A percentile compares a stretch with the other conserved stretches of the same genome.
These are phyloP conservation scores for Oedothorax gibbosus DNA, from an alignment of 1,140 invertebrate genomes.

Conservation along the genomic window DNA sequence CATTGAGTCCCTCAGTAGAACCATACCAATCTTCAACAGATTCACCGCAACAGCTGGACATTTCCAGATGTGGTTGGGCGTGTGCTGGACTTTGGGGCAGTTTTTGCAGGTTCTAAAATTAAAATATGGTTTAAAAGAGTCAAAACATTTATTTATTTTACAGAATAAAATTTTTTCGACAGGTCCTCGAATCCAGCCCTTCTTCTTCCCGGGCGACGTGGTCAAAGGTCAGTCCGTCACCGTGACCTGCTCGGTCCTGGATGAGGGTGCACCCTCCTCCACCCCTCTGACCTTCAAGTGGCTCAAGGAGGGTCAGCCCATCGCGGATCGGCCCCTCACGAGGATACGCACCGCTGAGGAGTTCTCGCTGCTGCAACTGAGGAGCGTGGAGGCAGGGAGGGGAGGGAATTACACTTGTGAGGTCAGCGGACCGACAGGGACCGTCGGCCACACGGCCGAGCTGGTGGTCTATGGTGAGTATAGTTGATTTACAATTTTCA, in stretches of 20 bases:
- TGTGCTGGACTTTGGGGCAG: too few species aligned
- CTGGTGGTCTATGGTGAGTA: constrained; percentile 58
- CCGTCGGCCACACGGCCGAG: constrained; percentile 74
- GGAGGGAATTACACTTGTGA: constrained; percentile 80
- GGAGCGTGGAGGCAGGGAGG: constrained; percentile 9
- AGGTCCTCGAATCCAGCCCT: constrained; percentile 45
- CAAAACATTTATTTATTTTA: too few species aligned
- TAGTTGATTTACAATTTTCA: too few species aligned
- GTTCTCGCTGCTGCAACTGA: constrained; percentile 28
- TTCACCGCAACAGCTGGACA: too few species aligned
- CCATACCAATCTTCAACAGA: too few species aligned
- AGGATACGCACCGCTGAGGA: constrained; percentile 34
- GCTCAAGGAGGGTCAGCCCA: constrained; percentile 66
- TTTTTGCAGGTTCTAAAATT: too few species aligned
- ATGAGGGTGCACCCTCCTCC: not conserved
- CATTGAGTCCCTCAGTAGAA: too few species aligned
- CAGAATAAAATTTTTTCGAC: not conserved
- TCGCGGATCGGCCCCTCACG: constrained; percentile 26
- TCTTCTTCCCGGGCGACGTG: constrained; percentile 53
- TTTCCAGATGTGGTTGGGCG: too few species aligned
- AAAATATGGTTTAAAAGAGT: too few species aligned
- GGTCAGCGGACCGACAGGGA: constrained; percentile 77
- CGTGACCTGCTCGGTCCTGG: constrained; percentile 35
- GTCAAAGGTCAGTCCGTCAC: constrained; percentile 49
- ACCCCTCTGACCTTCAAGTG: constrained; percentile 64